Conservation (phyloP, 1,140 invertebrate species). For the Bombus cullumanus region DNA sequence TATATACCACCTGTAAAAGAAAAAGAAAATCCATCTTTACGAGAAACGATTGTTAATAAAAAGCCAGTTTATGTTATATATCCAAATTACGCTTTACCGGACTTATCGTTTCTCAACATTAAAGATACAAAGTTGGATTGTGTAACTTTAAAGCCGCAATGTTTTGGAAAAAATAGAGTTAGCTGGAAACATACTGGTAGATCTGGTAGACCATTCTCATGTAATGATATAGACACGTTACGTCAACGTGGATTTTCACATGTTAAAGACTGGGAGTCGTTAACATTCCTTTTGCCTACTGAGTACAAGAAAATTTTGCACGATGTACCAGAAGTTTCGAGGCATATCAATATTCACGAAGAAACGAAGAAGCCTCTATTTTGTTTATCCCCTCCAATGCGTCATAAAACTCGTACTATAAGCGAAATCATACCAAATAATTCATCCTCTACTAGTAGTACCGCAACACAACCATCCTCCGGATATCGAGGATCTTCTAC, state of each 20-base stretch:
- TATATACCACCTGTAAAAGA: conserved; percentile 63
- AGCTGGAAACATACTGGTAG: conserved; percentile 76
- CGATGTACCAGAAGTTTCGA: conserved; percentile 89
- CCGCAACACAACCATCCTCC: conserved; percentile 90
- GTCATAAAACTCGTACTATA: conserved; percentile 81
- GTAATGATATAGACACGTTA: conserved; percentile 91
- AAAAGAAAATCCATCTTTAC: conserved; percentile 61
- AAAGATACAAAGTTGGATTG: conserved; percentile 86
- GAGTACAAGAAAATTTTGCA: conserved; percentile 90
- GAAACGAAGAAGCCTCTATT: conserved; percentile 86
- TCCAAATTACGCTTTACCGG: conserved; percentile 95
- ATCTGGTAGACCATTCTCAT: conserved; percentile 89
- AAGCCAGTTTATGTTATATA: conserved; percentile 94
- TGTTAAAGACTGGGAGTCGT: conserved; percentile 95
- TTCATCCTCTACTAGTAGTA: conserved; percentile 88
- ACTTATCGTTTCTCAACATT: conserved; percentile 91
- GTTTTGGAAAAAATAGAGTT: conserved; percentile 70
- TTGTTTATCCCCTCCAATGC: conserved; percentile 85
- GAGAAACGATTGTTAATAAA: conserved; percentile 82
- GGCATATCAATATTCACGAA: conserved; percentile 84
- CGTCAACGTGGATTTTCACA: conserved; percentile 91
- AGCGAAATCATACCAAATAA: conserved; percentile 84
- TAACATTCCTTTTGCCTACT: conserved; percentile 92
- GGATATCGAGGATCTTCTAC: conserved; percentile 93
- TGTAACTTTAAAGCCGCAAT: conserved; percentile 84